Base-by-base conservation (phyloP, 1,140 invertebrate genomes). In the Lasioglossum baleicum region DNA sequence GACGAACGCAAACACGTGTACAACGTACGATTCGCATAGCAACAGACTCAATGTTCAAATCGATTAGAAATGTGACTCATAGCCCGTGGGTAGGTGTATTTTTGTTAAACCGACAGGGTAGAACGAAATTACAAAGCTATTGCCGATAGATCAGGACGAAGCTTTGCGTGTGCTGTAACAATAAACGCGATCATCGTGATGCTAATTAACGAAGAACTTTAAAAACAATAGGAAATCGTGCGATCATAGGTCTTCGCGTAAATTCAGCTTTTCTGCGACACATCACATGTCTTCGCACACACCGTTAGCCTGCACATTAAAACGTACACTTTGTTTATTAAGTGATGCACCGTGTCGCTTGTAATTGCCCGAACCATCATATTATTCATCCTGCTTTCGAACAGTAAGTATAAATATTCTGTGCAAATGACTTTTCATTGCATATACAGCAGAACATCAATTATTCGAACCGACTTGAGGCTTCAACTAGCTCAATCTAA, bases 61-160 rank as follows among this genome's bases (percentile, higher is more conserved):
- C 31, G 77, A 65, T 61, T 7, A 26, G 40, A 22, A 44, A 60
- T 26, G 60, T 51, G 22, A 75, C 48, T 80, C 8, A 31, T 26
- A 48, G 61, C 22, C 70, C 76, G 76, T 73, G 68, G 72, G 76
- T 79, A 79, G 76, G 76, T 48, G 76, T 79, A 65, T 22, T 66
- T 73, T 79, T 73, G 76, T 65, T 73, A 79, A 79, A 73, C 68
- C 69, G 53, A 31, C 35, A 4, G 42, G 8, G 51, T 63, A 17
- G n/a, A 8, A 17, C 17, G n/a, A 7, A 7, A 71, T 15, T 6
- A 67, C n/a, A 1, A 5, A 8, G 56, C 20, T 71, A 68, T 53
- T 35, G 15, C 63, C n/a, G 13, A 65, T 42, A 64, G 64, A 42
- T 5, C 7, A n/a, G 26, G 7, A 35, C 17, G 6, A 64, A 4